These are phyloP conservation scores for Tangachromis dhanisi DNA, from an alignment of 2,113 vertebrate genomes.

Conservation along the genomic window DNA sequence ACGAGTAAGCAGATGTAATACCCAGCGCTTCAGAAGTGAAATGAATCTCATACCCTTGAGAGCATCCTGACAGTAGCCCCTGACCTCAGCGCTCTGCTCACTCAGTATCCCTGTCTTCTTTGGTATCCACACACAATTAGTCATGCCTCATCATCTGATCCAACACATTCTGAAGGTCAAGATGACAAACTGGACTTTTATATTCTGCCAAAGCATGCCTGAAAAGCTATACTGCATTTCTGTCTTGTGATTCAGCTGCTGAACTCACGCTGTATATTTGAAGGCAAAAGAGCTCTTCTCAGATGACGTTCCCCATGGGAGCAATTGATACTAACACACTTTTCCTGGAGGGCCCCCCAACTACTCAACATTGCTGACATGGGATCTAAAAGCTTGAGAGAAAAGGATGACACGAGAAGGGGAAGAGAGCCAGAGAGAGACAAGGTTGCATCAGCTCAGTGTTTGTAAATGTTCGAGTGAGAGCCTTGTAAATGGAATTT, in stretches of 20 bases:
- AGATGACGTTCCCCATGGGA: background rate
- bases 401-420: background rate
- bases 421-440: background rate
- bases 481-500: slow-evolving; percentile 24
- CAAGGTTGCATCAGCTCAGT: slow-evolving; percentile 6
- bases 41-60: background rate
- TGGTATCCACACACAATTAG: slow-evolving; percentile 3
- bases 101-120: background rate
- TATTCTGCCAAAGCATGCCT: background rate
- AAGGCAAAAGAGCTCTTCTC: background rate
- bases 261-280: background rate
- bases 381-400: slow-evolving; percentile 17
- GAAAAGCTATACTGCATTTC: background rate
- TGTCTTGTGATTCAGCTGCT: background rate
- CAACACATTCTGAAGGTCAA: background rate
- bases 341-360: background rate
- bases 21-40: background rate
- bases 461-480: slow-evolving; percentile 39
- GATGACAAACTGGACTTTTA: background rate
- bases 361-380: background rate
- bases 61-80: background rate
- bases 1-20: background rate
- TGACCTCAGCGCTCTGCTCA: background rate
- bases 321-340: slow-evolving; percentile 17
- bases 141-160: slow-evolving; percentile 10